A percentile compares a stretch with the other conserved stretches of the same genome.
phyloP scores from a whole-genome alignment of 2,888 invertebrate genomes.

The Mimachlamys varia region DNA sequence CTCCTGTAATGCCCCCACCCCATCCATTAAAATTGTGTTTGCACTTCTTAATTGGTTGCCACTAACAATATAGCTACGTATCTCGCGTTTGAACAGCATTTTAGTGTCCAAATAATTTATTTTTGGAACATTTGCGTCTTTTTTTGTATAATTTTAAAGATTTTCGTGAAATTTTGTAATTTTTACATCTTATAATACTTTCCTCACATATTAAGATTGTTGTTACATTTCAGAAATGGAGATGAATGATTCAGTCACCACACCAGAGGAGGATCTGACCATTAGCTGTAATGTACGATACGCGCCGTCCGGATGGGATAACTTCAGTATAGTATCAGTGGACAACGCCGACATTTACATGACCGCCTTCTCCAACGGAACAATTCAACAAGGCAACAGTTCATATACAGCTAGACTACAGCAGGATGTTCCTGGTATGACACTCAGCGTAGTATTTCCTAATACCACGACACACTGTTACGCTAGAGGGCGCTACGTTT shows the following conservation, averaged over 20 bases:
- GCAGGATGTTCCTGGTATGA: not conserved
- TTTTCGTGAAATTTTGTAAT: too few species aligned
- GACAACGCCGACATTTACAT: not conserved
- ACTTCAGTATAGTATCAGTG: not conserved
- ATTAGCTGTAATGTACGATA: slow-evolving; percentile 4
- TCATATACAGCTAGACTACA: not conserved
- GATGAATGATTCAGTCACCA: not conserved
- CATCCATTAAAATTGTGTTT: too few species aligned
- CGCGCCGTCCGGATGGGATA: not conserved
- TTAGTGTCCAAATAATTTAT: too few species aligned
- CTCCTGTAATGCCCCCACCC: too few species aligned
- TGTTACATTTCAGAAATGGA: too few species aligned
- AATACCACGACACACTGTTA: not conserved
- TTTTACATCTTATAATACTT: too few species aligned
- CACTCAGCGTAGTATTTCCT: not conserved
- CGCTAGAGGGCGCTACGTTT: not conserved
- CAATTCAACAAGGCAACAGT: not conserved
- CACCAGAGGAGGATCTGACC: not conserved
- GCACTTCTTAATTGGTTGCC: too few species aligned
- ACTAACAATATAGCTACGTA: too few species aligned
- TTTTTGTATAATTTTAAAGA: too few species aligned
- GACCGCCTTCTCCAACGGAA: not conserved
- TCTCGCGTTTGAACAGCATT: too few species aligned
- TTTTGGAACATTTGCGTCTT: too few species aligned
- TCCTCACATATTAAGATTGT: too few species aligned